A percentile compares a stretch with the other conserved stretches of the same genome.
Conservation (phyloP, 2,113 vertebrate genomes). For the Prolemur simus region DNA sequence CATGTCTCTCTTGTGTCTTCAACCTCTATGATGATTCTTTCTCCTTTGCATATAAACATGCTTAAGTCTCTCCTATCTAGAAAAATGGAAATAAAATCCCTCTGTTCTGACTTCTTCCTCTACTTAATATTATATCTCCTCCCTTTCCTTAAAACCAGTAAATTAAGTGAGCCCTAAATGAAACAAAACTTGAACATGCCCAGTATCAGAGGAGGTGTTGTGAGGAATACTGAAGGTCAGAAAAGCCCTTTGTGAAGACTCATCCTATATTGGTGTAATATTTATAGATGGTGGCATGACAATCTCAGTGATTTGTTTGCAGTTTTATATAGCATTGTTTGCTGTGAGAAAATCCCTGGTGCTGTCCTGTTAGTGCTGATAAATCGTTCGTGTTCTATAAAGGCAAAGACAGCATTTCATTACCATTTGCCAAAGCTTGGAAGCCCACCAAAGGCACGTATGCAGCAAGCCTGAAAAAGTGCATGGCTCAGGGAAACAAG, state of each 20-base stretch:
- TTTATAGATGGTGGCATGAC: not conserved
- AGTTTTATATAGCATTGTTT: not conserved
- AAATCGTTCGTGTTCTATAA: not conserved
- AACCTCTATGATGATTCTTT: not conserved
- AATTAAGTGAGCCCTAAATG: not conserved
- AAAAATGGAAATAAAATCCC: not conserved
- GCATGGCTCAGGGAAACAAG: accelerated
- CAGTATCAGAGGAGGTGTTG: not conserved
- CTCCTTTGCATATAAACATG: not conserved
- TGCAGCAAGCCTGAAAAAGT: not conserved
- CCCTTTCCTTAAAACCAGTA: not conserved
- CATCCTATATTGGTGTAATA: not conserved
- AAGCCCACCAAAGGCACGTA: not conserved
- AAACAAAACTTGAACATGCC: not conserved
- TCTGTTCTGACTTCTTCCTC: not conserved
- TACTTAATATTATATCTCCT: not conserved
- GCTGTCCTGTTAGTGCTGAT: not conserved
- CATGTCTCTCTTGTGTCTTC: not conserved
- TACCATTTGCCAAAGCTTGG: not conserved
- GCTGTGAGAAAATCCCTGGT: not conserved
- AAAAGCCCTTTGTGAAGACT: not conserved
- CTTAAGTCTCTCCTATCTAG: not conserved
- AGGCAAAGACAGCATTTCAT: not conserved
- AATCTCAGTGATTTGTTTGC: not conserved
- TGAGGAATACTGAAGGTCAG: not conserved